Conservation (phyloP, 2,113 vertebrate genomes). For the Istiophorus platypterus region DNA sequence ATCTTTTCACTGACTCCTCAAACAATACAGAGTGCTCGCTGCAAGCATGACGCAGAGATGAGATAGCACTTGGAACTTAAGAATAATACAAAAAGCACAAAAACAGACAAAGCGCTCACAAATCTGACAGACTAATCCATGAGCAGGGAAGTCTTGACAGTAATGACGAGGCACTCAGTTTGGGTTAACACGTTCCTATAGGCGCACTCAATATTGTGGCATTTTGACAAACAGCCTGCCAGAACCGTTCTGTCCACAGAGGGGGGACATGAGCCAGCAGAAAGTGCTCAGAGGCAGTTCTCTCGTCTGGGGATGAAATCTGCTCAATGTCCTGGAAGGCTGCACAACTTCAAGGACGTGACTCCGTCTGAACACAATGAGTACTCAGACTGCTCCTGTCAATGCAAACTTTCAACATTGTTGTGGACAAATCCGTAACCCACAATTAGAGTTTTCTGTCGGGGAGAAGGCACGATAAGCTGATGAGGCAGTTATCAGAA, state of each 20-base stretch:
- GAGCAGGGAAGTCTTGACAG: constrained; percentile 35
- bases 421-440: constrained; percentile 44
- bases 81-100: background rate
- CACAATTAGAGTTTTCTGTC: constrained; percentile 51
- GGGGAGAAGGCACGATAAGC: constrained; percentile 47
- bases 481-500: constrained; percentile 72
- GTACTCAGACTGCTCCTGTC: constrained; percentile 34
- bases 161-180: constrained; percentile 58
- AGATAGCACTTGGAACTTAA: background rate
- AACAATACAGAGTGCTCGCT: background rate
- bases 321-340: constrained; percentile 70
- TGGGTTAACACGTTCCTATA: constrained; percentile 62
- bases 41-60: background rate
- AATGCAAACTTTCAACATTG: constrained; percentile 30
- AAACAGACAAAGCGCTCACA: constrained; percentile 6
- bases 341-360: constrained; percentile 73
- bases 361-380: constrained; percentile 44
- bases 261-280: constrained; percentile 52
- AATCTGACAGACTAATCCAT: constrained; percentile 51
- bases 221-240: constrained; percentile 81
- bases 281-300: constrained; percentile 58
- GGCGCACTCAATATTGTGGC: constrained; percentile 73
- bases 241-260: constrained; percentile 61
- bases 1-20: background rate
- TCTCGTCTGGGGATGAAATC: constrained; percentile 62